Evolutionary conservation across 1,140 invertebrate species (phyloP).

Genomic region (Diorhabda carinulata): DNA sequence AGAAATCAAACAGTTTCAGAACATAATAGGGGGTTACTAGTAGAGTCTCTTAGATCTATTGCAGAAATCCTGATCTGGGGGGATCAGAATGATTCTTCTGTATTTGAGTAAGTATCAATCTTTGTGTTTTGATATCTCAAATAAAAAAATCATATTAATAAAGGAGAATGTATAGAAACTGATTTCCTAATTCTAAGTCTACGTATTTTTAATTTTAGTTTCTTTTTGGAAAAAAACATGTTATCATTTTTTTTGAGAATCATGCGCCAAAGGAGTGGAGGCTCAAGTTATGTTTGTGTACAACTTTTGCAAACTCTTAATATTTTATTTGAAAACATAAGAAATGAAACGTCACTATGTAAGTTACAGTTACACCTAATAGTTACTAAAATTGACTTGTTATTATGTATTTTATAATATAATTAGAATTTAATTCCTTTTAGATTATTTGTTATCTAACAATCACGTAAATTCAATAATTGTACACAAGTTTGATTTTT

Average conservation of each 20-base stretch:
- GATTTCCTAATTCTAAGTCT: no score
- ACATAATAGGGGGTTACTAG: conserved; percentile 88
- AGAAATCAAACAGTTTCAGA: conserved; percentile 97
- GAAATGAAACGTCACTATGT: conserved; percentile 98
- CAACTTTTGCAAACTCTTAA: conserved; percentile 97
- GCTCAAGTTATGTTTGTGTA: conserved; percentile 90
- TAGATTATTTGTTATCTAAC: conserved; percentile 98
- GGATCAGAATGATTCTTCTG: conserved; percentile 98
- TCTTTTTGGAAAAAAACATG: conserved; percentile 99
- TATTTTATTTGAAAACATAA: conserved; percentile 98
- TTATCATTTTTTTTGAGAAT: conserved; percentile 95
- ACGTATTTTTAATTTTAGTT: conserved; percentile 60
- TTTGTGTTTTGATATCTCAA: not conserved
- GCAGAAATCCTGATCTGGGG: conserved; percentile 99
- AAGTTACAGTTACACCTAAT: conserved; percentile 49
- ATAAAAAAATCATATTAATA: no score
- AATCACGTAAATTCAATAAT: conserved; percentile 99
- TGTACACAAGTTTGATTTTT: conserved; percentile 99
- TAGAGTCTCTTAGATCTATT: conserved; percentile 94
- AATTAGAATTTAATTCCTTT: conserved; percentile 47
- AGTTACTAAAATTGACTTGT: not conserved
- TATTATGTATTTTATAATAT: conserved; percentile 4
- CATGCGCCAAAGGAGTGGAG: conserved; percentile 95
- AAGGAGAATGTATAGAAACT: no score
- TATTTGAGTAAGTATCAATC: conserved; percentile 86